Conservation (phyloP, 2,113 vertebrate genomes). For the Apteryx owenii region DNA sequence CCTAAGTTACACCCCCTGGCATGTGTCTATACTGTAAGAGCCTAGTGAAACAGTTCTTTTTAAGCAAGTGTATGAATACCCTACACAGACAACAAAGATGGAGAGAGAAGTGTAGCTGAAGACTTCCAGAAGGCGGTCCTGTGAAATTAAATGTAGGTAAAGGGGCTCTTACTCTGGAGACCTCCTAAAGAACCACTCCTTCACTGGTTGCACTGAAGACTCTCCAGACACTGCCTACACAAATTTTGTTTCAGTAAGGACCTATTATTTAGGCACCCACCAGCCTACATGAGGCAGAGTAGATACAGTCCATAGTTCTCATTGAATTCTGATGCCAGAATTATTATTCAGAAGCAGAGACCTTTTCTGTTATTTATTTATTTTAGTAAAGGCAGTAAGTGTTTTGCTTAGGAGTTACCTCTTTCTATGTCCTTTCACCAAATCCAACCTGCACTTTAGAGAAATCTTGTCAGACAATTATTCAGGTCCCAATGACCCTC, state of each 20-base stretch:
- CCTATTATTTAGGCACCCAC: background rate
- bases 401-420: background rate
- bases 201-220: background rate
- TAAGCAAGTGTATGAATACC: background rate
- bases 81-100: fast-evolving
- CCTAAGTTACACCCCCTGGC: background rate
- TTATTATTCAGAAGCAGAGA: background rate
- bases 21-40: background rate
- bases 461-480: background rate
- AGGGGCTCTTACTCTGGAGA: background rate
- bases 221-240: background rate
- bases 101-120: background rate
- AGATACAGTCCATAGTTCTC: background rate
- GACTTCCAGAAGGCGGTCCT: background rate
- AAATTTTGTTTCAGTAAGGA: background rate
- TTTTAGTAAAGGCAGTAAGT: background rate
- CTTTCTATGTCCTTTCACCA: background rate
- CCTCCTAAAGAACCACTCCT: background rate
- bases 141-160: background rate
- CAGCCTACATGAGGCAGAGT: background rate
- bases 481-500: background rate
- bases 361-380: background rate
- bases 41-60: background rate
- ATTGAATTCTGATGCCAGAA: background rate
- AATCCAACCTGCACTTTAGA: background rate